Evolutionary conservation across 2,113 vertebrate species (phyloP).

Genomic region (Dipodomys spectabilis): DNA sequence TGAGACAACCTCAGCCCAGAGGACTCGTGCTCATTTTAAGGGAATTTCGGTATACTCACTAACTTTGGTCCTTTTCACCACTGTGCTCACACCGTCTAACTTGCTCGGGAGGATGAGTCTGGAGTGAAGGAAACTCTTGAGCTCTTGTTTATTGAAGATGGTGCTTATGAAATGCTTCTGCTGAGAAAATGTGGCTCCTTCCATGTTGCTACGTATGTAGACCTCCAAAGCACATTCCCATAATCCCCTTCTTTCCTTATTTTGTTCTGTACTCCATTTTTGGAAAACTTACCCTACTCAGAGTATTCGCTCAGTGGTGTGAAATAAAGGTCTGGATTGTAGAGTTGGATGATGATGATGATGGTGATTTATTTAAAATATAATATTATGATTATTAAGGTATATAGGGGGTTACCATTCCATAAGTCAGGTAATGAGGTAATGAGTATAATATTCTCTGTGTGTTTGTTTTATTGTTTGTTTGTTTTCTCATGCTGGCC

Average conservation of each 20-base stretch:
- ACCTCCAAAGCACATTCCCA: not conserved
- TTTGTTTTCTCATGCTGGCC: no score
- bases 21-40: conserved; percentile 8
- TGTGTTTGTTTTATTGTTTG: no score
- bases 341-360: not conserved
- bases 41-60: not conserved
- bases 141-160: not conserved
- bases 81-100: not conserved
- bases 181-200: conserved; percentile 48
- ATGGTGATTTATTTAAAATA: not conserved
- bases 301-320: not conserved
- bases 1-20: not conserved
- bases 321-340: not conserved
- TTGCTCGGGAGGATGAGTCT: not conserved
- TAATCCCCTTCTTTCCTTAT: not conserved
- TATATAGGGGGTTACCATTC: no score
- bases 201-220: not conserved
- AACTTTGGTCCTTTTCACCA: not conserved
- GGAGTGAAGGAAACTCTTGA: conserved; percentile 1
- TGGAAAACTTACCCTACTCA: not conserved
- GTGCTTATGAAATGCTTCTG: conserved; percentile 31
- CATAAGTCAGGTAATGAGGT: no score
- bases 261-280: not conserved
- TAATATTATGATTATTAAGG: no score
- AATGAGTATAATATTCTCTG: no score